Conservation (phyloP, 1,140 invertebrate species). For the Neodiprion virginianus region DNA sequence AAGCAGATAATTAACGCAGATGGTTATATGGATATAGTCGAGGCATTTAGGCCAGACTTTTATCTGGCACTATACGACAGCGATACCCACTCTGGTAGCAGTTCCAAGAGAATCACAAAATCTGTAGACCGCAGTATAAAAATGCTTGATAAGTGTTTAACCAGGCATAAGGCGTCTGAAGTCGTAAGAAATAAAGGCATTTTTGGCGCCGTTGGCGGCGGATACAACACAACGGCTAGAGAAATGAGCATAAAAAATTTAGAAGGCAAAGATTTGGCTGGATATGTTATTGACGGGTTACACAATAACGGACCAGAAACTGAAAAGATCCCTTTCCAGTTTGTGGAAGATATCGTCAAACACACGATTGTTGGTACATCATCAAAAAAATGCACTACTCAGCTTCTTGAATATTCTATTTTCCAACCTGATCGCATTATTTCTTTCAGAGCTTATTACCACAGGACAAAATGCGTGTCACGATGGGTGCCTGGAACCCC, state of each 20-base stretch:
- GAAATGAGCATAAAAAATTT: conserved; percentile 68
- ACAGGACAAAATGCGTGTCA: conserved; percentile 67
- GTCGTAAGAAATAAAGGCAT: conserved; percentile 59
- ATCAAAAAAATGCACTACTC: conserved; percentile 18
- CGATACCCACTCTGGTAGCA: conserved; percentile 73
- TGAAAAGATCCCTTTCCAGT: conserved; percentile 64
- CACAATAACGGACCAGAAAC: conserved; percentile 72
- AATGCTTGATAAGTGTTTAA: conserved; percentile 69
- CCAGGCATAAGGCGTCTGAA: conserved; percentile 64
- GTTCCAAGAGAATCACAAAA: conserved; percentile 74
- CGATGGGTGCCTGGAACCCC: conserved; percentile 77
- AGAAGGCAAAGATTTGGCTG: conserved; percentile 64
- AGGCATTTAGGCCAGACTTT: conserved; percentile 79
- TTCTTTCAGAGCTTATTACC: conserved; percentile 69
- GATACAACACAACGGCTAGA: conserved; percentile 68
- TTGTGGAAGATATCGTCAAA: conserved; percentile 68
- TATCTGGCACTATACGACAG: conserved; percentile 82
- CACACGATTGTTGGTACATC: conserved; percentile 62
- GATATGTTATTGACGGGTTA: conserved; percentile 83
- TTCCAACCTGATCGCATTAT: conserved; percentile 35
- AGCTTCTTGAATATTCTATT: conserved; percentile 13
- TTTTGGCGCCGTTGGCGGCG: conserved; percentile 78
- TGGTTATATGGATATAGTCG: conserved; percentile 77
- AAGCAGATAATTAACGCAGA: conserved; percentile 69
- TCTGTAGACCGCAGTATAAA: conserved; percentile 66